These are phyloP conservation scores for Pangasianodon hypophthalmus DNA, from an alignment of 2,113 vertebrate species.

Conservation along the genomic window DNA sequence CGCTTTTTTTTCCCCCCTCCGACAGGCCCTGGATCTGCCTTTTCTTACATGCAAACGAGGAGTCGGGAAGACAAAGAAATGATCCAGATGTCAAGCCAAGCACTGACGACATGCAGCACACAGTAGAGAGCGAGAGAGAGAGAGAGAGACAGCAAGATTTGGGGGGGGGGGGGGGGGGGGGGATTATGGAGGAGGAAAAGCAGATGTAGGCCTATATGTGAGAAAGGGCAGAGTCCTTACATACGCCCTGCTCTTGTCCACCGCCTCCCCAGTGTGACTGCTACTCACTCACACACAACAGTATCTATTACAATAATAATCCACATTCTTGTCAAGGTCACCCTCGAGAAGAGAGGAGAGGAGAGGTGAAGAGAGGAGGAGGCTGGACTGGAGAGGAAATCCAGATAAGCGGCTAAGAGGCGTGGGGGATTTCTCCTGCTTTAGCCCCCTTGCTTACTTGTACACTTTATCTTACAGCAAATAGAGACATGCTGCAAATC, in stretches of 20 bases:
- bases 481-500: constrained; percentile 64
- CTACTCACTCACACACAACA: constrained; percentile 70
- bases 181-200: not conserved
- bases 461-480: constrained; percentile 70
- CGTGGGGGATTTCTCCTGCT: constrained; percentile 61
- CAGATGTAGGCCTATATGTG: constrained; percentile 2
- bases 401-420: constrained; percentile 74
- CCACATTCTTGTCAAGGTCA: constrained; percentile 79
- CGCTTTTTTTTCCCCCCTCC: not conserved
- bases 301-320: constrained; percentile 77
- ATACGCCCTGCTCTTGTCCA: constrained; percentile 42
- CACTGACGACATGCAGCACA: constrained; percentile 28
- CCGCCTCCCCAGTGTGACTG: constrained; percentile 61
- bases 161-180: too few species aligned
- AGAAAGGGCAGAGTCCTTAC: constrained; percentile 19
- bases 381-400: constrained; percentile 64
- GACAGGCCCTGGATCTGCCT: not conserved
- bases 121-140: constrained; percentile 15
- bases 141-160: constrained; percentile 9
- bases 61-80: constrained; percentile 23
- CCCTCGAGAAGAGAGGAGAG: constrained; percentile 1
- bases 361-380: constrained; percentile 31
- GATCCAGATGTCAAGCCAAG: constrained; percentile 47
- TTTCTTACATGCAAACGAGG: constrained; percentile 28
- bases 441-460: constrained; percentile 60